phyloP scores from a whole-genome alignment of 2,888 invertebrate species.

The Lysandra bellargus region DNA sequence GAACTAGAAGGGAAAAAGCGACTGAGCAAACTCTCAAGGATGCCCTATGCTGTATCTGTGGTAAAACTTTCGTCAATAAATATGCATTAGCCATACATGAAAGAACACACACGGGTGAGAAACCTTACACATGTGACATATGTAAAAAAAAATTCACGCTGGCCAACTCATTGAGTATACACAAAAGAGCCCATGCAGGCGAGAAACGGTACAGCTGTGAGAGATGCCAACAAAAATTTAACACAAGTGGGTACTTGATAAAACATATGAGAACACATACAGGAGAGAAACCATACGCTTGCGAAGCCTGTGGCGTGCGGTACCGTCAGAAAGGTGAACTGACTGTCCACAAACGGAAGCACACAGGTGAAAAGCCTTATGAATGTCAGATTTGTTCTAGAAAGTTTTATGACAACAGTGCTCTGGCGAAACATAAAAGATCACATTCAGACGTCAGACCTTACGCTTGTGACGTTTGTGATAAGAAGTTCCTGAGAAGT shows the following conservation, averaged over 20 bases:
- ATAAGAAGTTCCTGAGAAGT: background rate
- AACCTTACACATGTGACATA: background rate
- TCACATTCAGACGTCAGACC: background rate
- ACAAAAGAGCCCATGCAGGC: background rate
- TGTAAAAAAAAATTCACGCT: background rate
- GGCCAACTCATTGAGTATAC: background rate
- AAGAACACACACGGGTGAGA: background rate
- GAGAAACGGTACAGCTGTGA: background rate
- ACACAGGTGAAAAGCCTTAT: slow-evolving; percentile 15
- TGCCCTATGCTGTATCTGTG: background rate
- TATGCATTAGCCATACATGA: background rate
- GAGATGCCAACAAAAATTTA: slow-evolving; percentile 9
- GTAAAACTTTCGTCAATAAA: background rate
- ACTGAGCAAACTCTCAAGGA: background rate
- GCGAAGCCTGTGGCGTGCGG: background rate
- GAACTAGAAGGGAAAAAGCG: background rate
- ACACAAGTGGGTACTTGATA: background rate
- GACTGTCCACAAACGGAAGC: background rate
- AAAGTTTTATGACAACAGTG: background rate
- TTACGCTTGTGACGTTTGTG: slow-evolving; percentile 12
- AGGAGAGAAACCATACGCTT: background rate
- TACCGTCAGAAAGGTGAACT: background rate
- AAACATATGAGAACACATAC: slow-evolving; percentile 15
- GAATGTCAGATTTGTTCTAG: background rate
- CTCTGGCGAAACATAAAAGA: background rate